Conservation (phyloP, 2,888 invertebrate genomes). For the Eupithecia subfuscata region DNA sequence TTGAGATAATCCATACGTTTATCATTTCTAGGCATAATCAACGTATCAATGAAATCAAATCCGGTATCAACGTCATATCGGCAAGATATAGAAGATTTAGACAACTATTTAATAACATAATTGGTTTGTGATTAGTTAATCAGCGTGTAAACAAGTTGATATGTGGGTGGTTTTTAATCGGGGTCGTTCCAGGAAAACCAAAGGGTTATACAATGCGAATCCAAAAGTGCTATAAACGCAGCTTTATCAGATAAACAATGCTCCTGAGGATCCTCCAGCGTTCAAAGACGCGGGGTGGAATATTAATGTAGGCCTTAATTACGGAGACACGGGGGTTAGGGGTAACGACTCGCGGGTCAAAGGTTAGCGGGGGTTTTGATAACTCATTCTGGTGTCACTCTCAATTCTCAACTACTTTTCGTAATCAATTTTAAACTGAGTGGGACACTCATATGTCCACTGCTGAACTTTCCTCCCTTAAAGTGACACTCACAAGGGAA, state of each 20-base stretch:
- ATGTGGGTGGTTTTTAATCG: too few relatives aligned
- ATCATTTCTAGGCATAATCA: too few relatives aligned
- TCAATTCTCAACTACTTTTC: neutral
- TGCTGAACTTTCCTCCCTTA: neutral
- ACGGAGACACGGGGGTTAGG: slow-evolving; percentile 1
- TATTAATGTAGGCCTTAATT: slow-evolving; percentile 37
- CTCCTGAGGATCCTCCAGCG: slow-evolving; percentile 27
- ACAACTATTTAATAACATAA: too few relatives aligned
- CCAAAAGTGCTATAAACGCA: slow-evolving; percentile 7
- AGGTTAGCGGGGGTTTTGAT: slow-evolving; percentile 4
- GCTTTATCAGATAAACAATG: slow-evolving; percentile 19
- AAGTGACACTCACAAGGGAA: too few relatives aligned
- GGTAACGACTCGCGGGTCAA: slow-evolving; percentile 1
- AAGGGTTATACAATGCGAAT: neutral
- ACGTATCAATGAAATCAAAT: too few relatives aligned
- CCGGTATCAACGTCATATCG: too few relatives aligned
- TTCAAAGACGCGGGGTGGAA: slow-evolving; percentile 32
- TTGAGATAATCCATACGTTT: too few relatives aligned
- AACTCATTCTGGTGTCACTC: neutral
- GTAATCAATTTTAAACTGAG: neutral
- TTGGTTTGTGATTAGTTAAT: too few relatives aligned
- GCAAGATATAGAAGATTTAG: too few relatives aligned
- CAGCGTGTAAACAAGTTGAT: too few relatives aligned
- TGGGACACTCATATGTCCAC: neutral
- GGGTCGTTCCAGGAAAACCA: neutral